Evolutionary conservation across 2,888 invertebrate species (phyloP), one percentile per base, ranked within the genome.

Genomic region (Dryomyza anilis): DNA sequence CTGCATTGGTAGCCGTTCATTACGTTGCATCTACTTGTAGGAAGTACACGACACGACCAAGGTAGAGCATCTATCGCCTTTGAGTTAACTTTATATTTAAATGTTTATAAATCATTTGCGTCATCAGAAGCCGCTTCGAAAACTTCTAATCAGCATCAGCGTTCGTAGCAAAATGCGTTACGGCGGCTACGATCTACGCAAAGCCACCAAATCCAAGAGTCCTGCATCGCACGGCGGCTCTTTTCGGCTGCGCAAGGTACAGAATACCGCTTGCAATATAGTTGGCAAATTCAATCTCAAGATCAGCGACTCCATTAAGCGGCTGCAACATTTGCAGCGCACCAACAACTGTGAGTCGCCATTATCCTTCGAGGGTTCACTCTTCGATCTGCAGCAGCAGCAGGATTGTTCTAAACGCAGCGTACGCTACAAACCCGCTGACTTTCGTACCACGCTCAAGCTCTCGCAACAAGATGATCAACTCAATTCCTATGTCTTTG

Each of bases 121-220:
- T 43, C 19, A 16, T 7, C n/a, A 43, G 19, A 43, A 8, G 5
- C 14, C 43, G 8, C n/a, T n/a, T 16, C 14, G 3, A 43, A 43
- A 43, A 43, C 8, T n/a, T n/a, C n/a, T n/a, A n/a, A 3, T 2
- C 27, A 27, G 27, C 50, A 14, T n/a, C 14, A 50, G 48, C 25
- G 23, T 2, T n/a, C 8, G 14, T 5, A 10, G 25, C 50, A 50
- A 70, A 70, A 83, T 83, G 83, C 82, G 83, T 69, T 81, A 81
- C 74, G 83, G 83, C 58, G 82, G 79, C 66, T 83, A 83, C 70
- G 82, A 82, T 75, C 71, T 83, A 46, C 76, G 78, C 59, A 80
- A 81, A 69, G 81, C 80, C 52, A 75, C 79, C 16, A 78, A 81
- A 72, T 78, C 80, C 29, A 74, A 77, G 70, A 65, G 73, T 27